These are phyloP conservation scores for Liposcelis brunnea DNA, from an alignment of 2,888 invertebrate species.

Conservation along the genomic window DNA sequence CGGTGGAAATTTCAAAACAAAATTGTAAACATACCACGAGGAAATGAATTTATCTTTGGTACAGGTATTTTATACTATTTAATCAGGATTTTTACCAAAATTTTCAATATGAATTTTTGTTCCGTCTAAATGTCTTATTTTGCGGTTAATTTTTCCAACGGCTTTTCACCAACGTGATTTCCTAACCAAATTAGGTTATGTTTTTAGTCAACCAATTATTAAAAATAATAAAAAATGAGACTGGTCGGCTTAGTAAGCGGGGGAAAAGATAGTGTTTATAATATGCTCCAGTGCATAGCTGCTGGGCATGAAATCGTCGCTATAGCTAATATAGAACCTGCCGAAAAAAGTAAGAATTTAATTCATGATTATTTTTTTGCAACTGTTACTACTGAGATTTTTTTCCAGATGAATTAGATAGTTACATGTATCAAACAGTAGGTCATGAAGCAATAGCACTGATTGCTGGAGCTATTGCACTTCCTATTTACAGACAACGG, in stretches of 20 bases:
- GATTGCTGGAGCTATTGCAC: constrained; percentile 82
- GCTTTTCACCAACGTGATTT: no score
- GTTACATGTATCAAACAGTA: constrained; percentile 99
- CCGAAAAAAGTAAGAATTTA: constrained; percentile 55
- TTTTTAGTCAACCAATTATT: neutral
- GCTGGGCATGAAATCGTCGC: constrained; percentile 93
- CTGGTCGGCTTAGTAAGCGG: constrained; percentile 86
- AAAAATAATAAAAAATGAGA: constrained; percentile 46
- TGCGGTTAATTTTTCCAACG: no score
- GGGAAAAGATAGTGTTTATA: constrained; percentile 98
- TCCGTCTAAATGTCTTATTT: no score
- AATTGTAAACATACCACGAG: no score
- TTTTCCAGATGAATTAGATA: constrained; percentile 70
- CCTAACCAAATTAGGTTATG: neutral
- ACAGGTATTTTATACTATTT: no score
- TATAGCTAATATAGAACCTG: constrained; percentile 85
- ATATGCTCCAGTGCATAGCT: constrained; percentile 93
- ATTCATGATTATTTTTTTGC: constrained; percentile 1
- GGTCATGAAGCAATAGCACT: constrained; percentile 87
- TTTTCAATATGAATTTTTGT: no score
- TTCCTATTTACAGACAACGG: constrained; percentile 72
- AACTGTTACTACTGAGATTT: no score
- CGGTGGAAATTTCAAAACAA: no score
- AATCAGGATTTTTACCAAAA: no score
- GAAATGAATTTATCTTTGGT: no score